Evolutionary conservation across 2,113 vertebrate genomes (phyloP).

Genomic region (Andinoacara biseriatus): DNA sequence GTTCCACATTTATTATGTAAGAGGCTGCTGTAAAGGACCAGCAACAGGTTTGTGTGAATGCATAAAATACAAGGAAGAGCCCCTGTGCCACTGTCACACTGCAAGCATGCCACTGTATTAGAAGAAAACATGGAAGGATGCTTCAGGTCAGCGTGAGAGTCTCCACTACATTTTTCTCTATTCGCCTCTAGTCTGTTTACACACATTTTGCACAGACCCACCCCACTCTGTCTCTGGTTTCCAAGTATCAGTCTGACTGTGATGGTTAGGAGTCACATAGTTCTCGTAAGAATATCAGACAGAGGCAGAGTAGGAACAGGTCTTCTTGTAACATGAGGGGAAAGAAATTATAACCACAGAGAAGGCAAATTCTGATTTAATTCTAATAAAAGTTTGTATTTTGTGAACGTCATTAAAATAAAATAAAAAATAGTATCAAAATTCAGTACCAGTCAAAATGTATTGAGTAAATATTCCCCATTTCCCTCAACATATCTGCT

Average conservation of each 20-base stretch:
- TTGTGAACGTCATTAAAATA: neutral
- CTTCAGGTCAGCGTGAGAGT: neutral
- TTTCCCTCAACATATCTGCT: neutral
- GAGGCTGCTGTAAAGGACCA: constrained; percentile 23
- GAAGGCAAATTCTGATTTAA: neutral
- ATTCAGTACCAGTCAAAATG: neutral
- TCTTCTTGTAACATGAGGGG: neutral
- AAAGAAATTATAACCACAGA: neutral
- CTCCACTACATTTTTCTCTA: neutral
- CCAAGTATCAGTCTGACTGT: neutral
- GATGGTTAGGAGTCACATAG: neutral
- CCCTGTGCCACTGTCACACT: constrained; percentile 31
- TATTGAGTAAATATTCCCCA: neutral
- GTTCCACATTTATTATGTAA: constrained; percentile 46
- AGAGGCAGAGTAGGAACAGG: too few species aligned
- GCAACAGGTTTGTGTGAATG: constrained; percentile 57
- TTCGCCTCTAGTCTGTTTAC: neutral
- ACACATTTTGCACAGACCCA: neutral
- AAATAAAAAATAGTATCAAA: neutral
- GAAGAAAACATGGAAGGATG: constrained; percentile 44
- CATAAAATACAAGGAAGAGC: constrained; percentile 48
- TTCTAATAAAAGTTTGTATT: neutral
- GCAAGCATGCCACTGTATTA: constrained; percentile 15
- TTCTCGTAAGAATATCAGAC: neutral
- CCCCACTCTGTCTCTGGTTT: neutral